Conservation (phyloP, 2,113 vertebrate species). For the Equus quagga region DNA sequence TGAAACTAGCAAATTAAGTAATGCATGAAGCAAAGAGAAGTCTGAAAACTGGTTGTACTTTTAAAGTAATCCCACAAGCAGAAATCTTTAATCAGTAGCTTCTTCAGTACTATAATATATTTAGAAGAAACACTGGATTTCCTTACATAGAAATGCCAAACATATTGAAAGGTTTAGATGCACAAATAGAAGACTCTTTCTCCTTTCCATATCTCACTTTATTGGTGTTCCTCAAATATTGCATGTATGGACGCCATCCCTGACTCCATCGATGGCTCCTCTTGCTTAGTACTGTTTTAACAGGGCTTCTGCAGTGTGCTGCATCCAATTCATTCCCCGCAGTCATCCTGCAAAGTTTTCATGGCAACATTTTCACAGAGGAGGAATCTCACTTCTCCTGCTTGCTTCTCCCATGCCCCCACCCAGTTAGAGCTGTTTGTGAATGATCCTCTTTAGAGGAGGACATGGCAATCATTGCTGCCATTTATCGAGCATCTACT, state of each 20-base stretch:
- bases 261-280: background rate
- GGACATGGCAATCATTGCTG: background rate
- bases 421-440: background rate
- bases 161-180: background rate
- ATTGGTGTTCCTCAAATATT: background rate
- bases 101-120: background rate
- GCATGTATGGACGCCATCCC: fast-evolving
- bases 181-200: background rate
- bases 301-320: fast-evolving
- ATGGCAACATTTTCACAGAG: background rate
- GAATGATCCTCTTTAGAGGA: background rate
- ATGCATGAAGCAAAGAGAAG: background rate
- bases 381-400: background rate
- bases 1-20: constrained; percentile 36
- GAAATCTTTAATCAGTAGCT: constrained; percentile 36
- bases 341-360: background rate
- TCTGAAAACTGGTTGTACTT: constrained; percentile 57
- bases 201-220: background rate
- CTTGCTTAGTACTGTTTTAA: background rate
- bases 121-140: constrained; percentile 45
- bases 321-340: background rate
- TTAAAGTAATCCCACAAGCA: constrained; percentile 54
- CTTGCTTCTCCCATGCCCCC: background rate
- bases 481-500: background rate
- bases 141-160: background rate